A percentile compares a stretch with the other conserved stretches of the same genome.
Conservation (phyloP, 1,140 invertebrate species). For the Calliopsis andreniformis region DNA sequence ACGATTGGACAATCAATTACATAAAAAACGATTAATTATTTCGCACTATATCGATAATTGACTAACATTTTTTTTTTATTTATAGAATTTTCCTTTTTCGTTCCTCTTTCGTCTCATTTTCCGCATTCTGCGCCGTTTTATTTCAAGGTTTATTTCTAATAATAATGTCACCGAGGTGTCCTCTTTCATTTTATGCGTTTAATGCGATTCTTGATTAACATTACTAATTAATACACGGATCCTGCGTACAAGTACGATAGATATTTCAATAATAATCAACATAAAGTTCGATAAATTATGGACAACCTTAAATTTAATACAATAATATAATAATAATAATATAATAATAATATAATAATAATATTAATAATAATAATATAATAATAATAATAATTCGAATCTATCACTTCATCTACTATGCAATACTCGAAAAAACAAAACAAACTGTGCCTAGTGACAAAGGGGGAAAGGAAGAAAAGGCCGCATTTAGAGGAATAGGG, state of each 20-base stretch:
- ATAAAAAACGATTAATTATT: conserved; percentile 76
- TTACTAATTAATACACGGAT: conserved; percentile 23
- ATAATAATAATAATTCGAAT: conserved; percentile 69
- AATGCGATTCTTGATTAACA: neutral
- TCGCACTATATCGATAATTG: conserved; percentile 74
- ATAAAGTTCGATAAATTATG: conserved; percentile 75
- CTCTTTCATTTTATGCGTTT: conserved; percentile 8
- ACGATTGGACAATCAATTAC: conserved; percentile 57
- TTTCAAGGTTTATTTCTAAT: conserved; percentile 37
- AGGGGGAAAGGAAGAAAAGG: conserved; percentile 3
- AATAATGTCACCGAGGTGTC: conserved; percentile 25
- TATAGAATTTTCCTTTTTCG: conserved; percentile 60
- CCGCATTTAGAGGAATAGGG: conserved; percentile 29
- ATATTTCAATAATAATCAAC: conserved; percentile 62
- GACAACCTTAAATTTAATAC: conserved; percentile 78
- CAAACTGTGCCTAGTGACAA: conserved; percentile 66
- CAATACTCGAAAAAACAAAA: conserved; percentile 68
- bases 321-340: conserved; percentile 55
- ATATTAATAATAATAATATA: conserved; percentile 55
- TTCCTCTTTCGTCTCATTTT: conserved; percentile 15
- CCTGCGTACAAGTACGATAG: conserved; percentile 36
- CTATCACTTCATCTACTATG: conserved; percentile 67
- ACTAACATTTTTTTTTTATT: conserved; percentile 79
- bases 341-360: conserved; percentile 37
- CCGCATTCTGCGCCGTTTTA: neutral